Percentiles rank a stretch among this genome's conserved stretches.
Evolutionary conservation across 2,888 invertebrate genomes (phyloP).

Genomic region (Tolmerus cingulatus): DNA sequence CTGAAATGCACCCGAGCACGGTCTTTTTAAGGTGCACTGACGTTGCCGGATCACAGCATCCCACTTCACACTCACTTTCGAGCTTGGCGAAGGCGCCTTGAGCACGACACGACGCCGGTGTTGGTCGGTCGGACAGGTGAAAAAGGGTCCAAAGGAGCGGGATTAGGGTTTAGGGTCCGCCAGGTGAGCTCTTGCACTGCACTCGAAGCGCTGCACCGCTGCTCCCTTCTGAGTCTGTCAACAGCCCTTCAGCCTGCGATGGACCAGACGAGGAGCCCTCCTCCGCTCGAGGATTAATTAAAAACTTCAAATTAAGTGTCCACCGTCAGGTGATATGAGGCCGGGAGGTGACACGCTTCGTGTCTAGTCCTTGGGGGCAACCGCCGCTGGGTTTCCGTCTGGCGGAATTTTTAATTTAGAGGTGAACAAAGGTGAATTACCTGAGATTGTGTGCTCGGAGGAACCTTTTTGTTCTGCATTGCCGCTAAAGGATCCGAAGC

Average conservation of each 20-base stretch:
- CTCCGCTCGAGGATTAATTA: neutral
- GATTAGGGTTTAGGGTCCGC: neutral
- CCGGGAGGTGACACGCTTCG: neutral
- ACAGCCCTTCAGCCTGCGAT: neutral
- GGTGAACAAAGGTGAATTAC: constrained; percentile 14
- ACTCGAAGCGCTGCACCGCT: neutral
- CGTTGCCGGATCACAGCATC: neutral
- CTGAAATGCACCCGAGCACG: neutral
- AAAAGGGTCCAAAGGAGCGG: neutral
- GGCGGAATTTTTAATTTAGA: neutral
- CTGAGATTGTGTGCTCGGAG: neutral
- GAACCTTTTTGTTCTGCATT: neutral
- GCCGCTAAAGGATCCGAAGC: neutral
- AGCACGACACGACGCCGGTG: neutral
- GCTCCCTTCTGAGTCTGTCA: neutral
- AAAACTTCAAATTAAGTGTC: constrained; percentile 19
- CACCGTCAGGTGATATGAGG: neutral
- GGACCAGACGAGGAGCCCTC: neutral
- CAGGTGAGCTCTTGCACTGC: neutral
- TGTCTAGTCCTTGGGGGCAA: neutral
- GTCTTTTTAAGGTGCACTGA: neutral
- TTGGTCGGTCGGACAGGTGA: neutral
- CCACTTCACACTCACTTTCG: neutral
- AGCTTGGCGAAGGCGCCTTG: neutral
- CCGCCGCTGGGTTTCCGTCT: neutral